Percentiles rank a stretch among this genome's conserved stretches.
These are phyloP conservation scores for Nycticryphes semicollaris DNA, from an alignment of 2,113 vertebrate genomes.

Conservation along the genomic window DNA sequence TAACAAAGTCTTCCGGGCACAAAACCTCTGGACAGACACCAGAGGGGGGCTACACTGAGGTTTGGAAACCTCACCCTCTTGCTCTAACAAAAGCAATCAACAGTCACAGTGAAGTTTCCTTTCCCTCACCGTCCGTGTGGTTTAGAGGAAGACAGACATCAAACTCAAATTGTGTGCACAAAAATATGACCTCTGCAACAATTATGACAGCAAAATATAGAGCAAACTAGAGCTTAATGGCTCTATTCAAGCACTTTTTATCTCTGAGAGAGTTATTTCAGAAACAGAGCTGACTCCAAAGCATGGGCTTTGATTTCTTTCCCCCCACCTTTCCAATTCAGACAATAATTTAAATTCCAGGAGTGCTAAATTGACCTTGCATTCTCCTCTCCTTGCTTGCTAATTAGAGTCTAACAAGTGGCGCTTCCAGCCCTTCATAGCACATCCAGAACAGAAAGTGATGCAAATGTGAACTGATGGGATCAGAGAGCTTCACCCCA, in stretches of 20 bases:
- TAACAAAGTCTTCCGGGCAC: neutral
- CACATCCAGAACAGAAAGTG: neutral
- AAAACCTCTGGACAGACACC: neutral
- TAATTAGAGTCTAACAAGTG: constrained; percentile 54
- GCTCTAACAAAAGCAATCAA: neutral
- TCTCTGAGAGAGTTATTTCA: neutral
- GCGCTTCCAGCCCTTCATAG: neutral
- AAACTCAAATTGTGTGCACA: neutral
- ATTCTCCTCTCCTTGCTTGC: constrained; percentile 16
- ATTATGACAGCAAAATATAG: neutral
- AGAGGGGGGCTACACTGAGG: neutral
- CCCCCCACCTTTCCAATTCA: neutral
- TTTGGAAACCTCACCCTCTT: neutral
- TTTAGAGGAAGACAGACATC: neutral
- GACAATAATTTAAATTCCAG: constrained; percentile 13
- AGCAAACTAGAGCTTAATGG: neutral
- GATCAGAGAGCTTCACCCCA: constrained; percentile 16
- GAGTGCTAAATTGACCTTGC: constrained; percentile 29
- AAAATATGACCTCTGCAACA: neutral
- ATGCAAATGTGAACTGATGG: constrained; percentile 26
- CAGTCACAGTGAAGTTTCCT: neutral
- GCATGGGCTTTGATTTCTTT: neutral
- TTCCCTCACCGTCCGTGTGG: neutral
- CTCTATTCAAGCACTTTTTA: neutral
- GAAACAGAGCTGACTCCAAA: neutral